phyloP scores from a whole-genome alignment of 2,888 invertebrate genomes.

The Melinaea menophilus region DNA sequence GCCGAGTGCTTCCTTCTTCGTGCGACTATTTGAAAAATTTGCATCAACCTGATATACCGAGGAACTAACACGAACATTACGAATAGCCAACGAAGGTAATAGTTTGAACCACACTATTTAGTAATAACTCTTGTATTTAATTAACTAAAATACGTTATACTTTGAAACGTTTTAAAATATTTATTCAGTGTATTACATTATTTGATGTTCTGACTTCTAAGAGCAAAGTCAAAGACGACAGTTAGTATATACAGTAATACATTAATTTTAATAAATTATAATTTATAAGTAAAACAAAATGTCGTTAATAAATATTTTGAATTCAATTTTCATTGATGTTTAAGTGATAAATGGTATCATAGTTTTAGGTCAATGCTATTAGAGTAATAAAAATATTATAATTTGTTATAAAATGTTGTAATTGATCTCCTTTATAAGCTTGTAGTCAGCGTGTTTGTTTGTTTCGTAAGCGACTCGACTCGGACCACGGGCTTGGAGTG shows the following conservation, averaged over 20 bases:
- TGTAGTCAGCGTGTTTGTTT: background rate
- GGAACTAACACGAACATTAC: background rate
- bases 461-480: background rate
- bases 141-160: too few species aligned
- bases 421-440: background rate
- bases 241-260: too few species aligned
- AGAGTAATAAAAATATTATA: background rate
- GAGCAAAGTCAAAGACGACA: too few species aligned
- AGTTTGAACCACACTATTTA: too few species aligned
- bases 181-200: too few species aligned
- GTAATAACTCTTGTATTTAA: too few species aligned
- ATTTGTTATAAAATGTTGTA: background rate
- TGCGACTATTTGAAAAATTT: slow-evolving; percentile 3
- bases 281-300: background rate
- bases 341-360: background rate
- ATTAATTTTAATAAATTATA: too few species aligned
- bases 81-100: too few species aligned
- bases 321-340: background rate
- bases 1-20: slow-evolving; percentile 17
- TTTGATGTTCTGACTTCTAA: too few species aligned
- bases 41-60: background rate
- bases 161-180: too few species aligned
- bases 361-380: slow-evolving; percentile 3
- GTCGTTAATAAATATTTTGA: background rate
- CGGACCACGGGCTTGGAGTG: background rate